phyloP scores from a whole-genome alignment of 2,888 invertebrate species.

The Peribatodes rhomboidaria region DNA sequence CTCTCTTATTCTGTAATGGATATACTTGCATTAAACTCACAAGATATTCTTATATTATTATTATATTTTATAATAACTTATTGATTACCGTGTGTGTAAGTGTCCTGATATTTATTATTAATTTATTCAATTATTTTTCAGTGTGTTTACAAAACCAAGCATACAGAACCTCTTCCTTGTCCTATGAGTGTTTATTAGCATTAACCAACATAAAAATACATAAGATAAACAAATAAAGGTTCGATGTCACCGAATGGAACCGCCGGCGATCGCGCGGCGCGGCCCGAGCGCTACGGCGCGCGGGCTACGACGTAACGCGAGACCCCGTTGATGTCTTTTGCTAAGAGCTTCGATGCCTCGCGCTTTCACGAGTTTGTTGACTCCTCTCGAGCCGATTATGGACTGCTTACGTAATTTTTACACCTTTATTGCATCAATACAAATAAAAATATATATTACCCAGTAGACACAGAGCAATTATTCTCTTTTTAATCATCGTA shows the following conservation, averaged over 20 bases:
- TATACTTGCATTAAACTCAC: no score
- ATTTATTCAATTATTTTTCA: no score
- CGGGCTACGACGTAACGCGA: constrained; percentile 49
- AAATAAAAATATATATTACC: constrained; percentile 38
- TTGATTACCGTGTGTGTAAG: no score
- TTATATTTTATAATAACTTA: no score
- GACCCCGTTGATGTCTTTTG: constrained; percentile 83
- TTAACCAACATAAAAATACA: constrained; percentile 46
- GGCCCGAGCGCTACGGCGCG: constrained; percentile 11
- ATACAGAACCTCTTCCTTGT: constrained; percentile 36
- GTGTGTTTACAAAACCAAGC: constrained; percentile 5
- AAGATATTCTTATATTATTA: no score
- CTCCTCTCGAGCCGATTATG: constrained; percentile 50
- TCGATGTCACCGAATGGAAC: constrained; percentile 53
- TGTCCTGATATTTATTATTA: no score
- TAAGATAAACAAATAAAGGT: constrained; percentile 45
- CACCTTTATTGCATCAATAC: constrained; percentile 43
- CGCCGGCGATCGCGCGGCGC: constrained; percentile 4
- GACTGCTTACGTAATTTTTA: constrained; percentile 48
- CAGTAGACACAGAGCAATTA: constrained; percentile 37
- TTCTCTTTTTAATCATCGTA: constrained; percentile 34
- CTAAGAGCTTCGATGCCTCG: constrained; percentile 69
- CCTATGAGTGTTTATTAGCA: constrained; percentile 42
- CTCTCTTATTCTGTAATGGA: no score
- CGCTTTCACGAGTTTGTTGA: constrained; percentile 76